Percentiles rank a stretch among this genome's conserved stretches.
phyloP scores from a whole-genome alignment of 2,888 invertebrate species.

The Brenthis daphne region DNA sequence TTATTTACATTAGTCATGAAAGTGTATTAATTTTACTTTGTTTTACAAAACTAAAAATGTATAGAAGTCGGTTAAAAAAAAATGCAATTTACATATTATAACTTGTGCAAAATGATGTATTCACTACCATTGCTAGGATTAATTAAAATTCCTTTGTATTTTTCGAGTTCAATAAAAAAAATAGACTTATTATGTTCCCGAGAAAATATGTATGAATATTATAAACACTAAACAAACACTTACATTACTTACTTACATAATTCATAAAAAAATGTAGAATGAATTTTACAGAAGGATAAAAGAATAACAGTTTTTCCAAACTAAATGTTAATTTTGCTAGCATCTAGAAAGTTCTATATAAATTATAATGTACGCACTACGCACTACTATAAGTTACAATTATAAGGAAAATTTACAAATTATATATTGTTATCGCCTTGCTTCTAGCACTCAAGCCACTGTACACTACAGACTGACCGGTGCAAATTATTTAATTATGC shows the following conservation, averaged over 20 bases:
- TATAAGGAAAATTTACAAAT: constrained; percentile 38
- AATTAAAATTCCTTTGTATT: too few relatives aligned
- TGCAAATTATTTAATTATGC: constrained; percentile 43
- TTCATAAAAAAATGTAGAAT: background rate
- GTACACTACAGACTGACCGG: constrained; percentile 38
- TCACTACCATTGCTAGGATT: too few relatives aligned
- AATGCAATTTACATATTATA: too few relatives aligned
- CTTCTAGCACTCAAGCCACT: constrained; percentile 39
- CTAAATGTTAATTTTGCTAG: constrained; percentile 30
- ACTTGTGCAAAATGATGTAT: too few relatives aligned
- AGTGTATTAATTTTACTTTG: too few relatives aligned
- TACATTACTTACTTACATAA: background rate
- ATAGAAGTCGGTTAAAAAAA: too few relatives aligned
- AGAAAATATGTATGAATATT: too few relatives aligned
- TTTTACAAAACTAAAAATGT: too few relatives aligned
- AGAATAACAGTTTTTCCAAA: background rate
- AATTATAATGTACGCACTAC: background rate
- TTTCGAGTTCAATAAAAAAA: too few relatives aligned
- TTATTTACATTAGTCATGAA: too few relatives aligned
- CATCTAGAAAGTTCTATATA: constrained; percentile 17
- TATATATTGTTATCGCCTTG: constrained; percentile 15
- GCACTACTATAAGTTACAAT: background rate
- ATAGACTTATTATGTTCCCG: too few relatives aligned
- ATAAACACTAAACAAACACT: too few relatives aligned
- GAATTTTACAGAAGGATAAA: background rate